Evolutionary conservation across 1,140 invertebrate species (phyloP).

Genomic region (Drosophila nebulosa): DNA sequence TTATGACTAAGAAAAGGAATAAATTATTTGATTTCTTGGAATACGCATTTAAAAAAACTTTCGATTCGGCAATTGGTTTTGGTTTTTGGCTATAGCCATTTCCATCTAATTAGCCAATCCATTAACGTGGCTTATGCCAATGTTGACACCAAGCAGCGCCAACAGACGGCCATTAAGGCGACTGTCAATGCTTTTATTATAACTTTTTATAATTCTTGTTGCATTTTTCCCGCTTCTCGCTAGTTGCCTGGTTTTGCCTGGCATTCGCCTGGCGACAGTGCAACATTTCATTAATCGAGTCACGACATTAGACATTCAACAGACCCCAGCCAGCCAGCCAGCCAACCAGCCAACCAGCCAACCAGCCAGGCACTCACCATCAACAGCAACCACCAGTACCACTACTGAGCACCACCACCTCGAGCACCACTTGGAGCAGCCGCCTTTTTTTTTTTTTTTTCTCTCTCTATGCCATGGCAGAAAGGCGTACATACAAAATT

Average conservation of each 20-base stretch:
- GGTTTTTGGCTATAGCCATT: not conserved
- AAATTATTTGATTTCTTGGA: too few species aligned
- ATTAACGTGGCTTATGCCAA: constrained; percentile 63
- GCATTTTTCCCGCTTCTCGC: constrained; percentile 52
- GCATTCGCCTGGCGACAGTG: constrained; percentile 20
- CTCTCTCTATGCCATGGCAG: not conserved
- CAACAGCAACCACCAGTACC: not conserved
- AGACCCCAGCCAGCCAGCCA: constrained; percentile 51
- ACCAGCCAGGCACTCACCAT: constrained; percentile 30
- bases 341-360: too few species aligned
- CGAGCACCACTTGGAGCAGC: not conserved
- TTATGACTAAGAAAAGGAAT: too few species aligned
- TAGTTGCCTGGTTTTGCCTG: not conserved
- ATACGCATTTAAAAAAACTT: too few species aligned
- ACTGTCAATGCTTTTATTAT: constrained; percentile 76
- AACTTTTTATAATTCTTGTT: constrained; percentile 75
- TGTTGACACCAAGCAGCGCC: constrained; percentile 45
- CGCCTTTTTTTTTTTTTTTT: not conserved
- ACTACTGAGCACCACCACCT: not conserved
- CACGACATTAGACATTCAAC: constrained; percentile 78
- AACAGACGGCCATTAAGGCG: constrained; percentile 72
- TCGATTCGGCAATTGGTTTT: too few species aligned
- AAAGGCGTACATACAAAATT: constrained; percentile 52
- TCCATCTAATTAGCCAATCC: constrained; percentile 65
- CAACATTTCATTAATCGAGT: constrained; percentile 79